Percentiles rank a stretch among this genome's conserved stretches.
Conservation (phyloP, 2,113 vertebrate species). For the Sinocyclocheilus anshuiensis region DNA sequence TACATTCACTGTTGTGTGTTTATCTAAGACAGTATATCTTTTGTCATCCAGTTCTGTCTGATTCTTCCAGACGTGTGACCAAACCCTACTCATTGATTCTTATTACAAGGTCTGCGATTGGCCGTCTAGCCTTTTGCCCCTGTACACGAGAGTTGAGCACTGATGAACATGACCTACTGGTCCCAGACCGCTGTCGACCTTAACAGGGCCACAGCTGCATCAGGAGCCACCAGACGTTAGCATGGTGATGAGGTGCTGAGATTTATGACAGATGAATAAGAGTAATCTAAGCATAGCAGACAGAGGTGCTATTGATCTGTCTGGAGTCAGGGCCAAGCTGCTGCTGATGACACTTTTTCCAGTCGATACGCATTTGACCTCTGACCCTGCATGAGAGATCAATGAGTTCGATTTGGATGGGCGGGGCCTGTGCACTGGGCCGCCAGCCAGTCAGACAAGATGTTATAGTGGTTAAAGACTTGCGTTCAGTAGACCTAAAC, state of each 20-base stretch:
- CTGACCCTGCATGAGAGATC: constrained; percentile 87
- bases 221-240: constrained; percentile 14
- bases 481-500: background rate
- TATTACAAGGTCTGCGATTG: constrained; percentile 36
- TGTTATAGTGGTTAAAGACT: constrained; percentile 74
- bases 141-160: constrained; percentile 25
- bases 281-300: constrained; percentile 84
- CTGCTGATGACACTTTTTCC: constrained; percentile 88
- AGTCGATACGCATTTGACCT: constrained; percentile 85
- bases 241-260: constrained; percentile 72
- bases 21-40: background rate
- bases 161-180: constrained; percentile 53
- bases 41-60: background rate
- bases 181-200: background rate
- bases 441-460: constrained; percentile 80
- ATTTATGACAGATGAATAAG: constrained; percentile 84
- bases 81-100: constrained; percentile 26
- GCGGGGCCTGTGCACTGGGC: constrained; percentile 76
- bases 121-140: constrained; percentile 33
- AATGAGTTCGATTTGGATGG: constrained; percentile 83
- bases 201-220: background rate
- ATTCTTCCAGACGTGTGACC: background rate
- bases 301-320: constrained; percentile 88
- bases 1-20: background rate
- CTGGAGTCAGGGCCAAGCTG: constrained; percentile 83